Base-by-base conservation (phyloP, 2,113 vertebrate genomes). In the Brachyhypopomus gauderio region DNA sequence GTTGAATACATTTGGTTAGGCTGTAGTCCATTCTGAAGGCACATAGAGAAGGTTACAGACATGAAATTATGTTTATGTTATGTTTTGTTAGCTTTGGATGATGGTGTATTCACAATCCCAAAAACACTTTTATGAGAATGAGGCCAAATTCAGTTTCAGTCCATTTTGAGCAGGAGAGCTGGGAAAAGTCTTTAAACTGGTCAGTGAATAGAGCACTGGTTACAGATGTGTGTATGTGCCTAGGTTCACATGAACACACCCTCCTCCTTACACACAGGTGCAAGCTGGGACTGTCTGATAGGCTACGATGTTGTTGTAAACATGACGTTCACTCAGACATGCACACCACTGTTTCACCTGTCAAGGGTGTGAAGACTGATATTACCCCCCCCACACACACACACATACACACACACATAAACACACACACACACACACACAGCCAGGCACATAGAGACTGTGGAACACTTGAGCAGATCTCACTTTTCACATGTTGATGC, bases 401-500 rank as follows among this genome's bases (percentile, higher is more conserved):
- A 30, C 58, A 1, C 30, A 1, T 36, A 58, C 23, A 56, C 27
- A 67, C 25, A 12, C 5, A 72, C 34, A 66, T 70, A 59, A 23
- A 20, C 55, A 45, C 74, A 55, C 69, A 7, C 16, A 30, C 64
- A 79, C 60, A 67, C 20, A 0, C 2, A 34, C 20, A 63, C 36
- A 41, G 6, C 14, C 19, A 52, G 30, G 16, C 9, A 27, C 14
- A 2, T 9, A 27, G 62, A 14, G 62, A 23, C 59, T 4, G 60
- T 25, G 63, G 8, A 23, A 14, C 5, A 16, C 25, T n/a, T 9
- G 36, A 52, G 14, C 5, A 55, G 41, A 69, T 69, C 79, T 79
- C 56, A 8, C 7, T 55, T 79, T 66, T 67, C 14, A 70, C 30
- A 25, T 81, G 67, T 84, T 67, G 72, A 1, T 56, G 17, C 38